phyloP scores from a whole-genome alignment of 1,140 invertebrate genomes.

The Drosophila repleta region DNA sequence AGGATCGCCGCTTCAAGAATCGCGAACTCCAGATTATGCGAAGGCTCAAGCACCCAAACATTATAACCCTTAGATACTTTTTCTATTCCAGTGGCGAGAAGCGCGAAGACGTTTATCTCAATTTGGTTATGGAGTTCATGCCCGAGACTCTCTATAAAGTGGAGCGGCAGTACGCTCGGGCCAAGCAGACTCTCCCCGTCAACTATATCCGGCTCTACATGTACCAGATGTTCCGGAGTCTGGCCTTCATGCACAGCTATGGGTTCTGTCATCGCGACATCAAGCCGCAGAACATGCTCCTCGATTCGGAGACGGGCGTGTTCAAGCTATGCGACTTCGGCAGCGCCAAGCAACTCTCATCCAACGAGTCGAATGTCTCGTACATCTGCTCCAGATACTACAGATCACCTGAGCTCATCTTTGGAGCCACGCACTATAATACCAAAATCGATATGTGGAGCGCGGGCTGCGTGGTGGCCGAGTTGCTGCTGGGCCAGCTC shows the following conservation, averaged over 20 bases:
- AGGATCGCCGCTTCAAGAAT: slow-evolving; percentile 99
- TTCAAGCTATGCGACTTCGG: slow-evolving; percentile 99
- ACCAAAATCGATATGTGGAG: slow-evolving; percentile 99
- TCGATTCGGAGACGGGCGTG: slow-evolving; percentile 97
- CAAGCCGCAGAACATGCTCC: slow-evolving; percentile 98
- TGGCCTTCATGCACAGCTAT: slow-evolving; percentile 99
- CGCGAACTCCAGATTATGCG: slow-evolving; percentile 99
- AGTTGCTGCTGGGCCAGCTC: slow-evolving; percentile 97
- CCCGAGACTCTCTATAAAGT: slow-evolving; percentile 99
- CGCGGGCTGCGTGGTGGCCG: slow-evolving; percentile 99
- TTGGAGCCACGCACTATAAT: slow-evolving; percentile 99
- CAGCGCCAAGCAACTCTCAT: slow-evolving; percentile 98
- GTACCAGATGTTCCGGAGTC: slow-evolving; percentile 99
- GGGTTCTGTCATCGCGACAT: slow-evolving; percentile 99
- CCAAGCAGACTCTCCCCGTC: slow-evolving; percentile 99
- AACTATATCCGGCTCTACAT: slow-evolving; percentile 99
- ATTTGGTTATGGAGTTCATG: slow-evolving; percentile 99
- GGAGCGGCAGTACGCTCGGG: slow-evolving; percentile 98
- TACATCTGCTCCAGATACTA: slow-evolving; percentile 99
- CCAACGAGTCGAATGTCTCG: slow-evolving; percentile 98
- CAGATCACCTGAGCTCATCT: slow-evolving; percentile 98
- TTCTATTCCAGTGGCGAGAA: slow-evolving; percentile 99
- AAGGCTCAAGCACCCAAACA: slow-evolving; percentile 99
- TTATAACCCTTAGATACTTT: slow-evolving; percentile 99
- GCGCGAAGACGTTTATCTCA: slow-evolving; percentile 99